These are phyloP conservation scores for Psettodes erumei DNA, from an alignment of 2,113 vertebrate species.

Conservation along the genomic window DNA sequence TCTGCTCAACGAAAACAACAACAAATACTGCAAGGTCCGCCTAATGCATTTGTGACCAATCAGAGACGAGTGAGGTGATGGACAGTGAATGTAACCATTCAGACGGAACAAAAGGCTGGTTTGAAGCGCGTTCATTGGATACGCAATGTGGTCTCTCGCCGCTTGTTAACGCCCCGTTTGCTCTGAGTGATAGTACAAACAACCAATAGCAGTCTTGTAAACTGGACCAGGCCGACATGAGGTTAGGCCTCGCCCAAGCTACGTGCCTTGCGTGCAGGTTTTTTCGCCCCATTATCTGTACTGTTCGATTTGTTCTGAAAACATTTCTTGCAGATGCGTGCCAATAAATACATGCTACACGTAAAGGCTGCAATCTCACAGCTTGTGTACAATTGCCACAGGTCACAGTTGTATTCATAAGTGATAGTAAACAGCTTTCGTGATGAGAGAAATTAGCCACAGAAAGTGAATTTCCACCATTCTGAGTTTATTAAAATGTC, in stretches of 20 bases:
- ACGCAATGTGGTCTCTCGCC: not conserved
- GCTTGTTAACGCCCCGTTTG: fast-evolving
- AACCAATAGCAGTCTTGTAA: conserved; percentile 54
- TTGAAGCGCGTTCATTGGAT: conserved; percentile 58
- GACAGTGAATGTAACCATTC: conserved; percentile 18
- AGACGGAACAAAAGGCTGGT: fast-evolving
- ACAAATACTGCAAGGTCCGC: conserved; percentile 65
- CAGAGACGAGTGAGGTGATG: not conserved
- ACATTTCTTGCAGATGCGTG: conserved; percentile 7
- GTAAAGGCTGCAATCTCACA: not conserved
- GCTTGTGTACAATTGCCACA: too few relatives aligned
- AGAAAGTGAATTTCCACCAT: conserved; percentile 29
- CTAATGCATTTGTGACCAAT: conserved; percentile 56
- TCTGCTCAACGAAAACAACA: conserved; percentile 76
- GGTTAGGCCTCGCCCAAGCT: conserved; percentile 26
- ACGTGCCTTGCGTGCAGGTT: conserved; percentile 38
- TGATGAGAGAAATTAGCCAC: not conserved
- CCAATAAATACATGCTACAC: not conserved
- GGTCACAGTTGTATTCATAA: not conserved
- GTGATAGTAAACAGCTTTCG: not conserved
- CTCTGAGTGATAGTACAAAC: not conserved
- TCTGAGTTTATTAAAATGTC: conserved; percentile 56
- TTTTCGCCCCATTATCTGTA: not conserved
- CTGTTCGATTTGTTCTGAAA: conserved; percentile 40
- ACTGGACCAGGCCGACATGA: not conserved